Evolutionary conservation across 1,140 invertebrate genomes (phyloP).

Genomic region (Scaptomyza hsui): DNA sequence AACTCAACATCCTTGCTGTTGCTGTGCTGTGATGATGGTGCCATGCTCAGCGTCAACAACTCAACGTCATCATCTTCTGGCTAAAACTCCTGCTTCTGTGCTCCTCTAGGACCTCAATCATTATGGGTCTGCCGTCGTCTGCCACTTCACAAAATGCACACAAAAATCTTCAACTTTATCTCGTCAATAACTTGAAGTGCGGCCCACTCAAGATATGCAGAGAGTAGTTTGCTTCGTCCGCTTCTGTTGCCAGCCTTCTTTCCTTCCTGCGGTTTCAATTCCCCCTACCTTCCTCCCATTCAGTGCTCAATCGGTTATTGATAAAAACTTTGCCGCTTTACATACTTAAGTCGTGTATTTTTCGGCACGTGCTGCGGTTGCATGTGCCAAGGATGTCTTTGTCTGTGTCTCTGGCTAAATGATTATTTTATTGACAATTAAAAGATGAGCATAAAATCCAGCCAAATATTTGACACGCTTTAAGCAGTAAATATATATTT

Average conservation of each 20-base stretch:
- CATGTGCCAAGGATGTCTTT: slow-evolving; percentile 59
- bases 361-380: slow-evolving; percentile 74
- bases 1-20: slow-evolving; percentile 13
- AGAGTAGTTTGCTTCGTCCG: background rate
- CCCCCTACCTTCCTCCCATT: background rate
- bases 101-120: slow-evolving; percentile 56
- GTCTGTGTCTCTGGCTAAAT: slow-evolving; percentile 57
- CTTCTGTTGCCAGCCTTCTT: slow-evolving; percentile 3
- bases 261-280: slow-evolving; percentile 33
- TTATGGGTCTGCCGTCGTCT: slow-evolving; percentile 65
- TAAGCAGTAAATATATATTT: slow-evolving; percentile 64
- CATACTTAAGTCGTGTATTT: slow-evolving; percentile 36
- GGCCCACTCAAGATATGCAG: slow-evolving; percentile 10
- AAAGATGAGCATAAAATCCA: slow-evolving; percentile 68
- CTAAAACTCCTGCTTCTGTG: background rate
- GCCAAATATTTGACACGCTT: slow-evolving; percentile 40
- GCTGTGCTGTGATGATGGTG: slow-evolving; percentile 1
- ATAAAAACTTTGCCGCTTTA: slow-evolving; percentile 63
- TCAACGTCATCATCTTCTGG: slow-evolving; percentile 41
- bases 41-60: slow-evolving; percentile 40
- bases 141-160: slow-evolving; percentile 81
- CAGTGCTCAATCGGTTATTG: slow-evolving; percentile 53
- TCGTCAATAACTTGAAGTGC: slow-evolving; percentile 75
- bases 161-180: slow-evolving; percentile 81
- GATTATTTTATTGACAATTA: slow-evolving; percentile 82